Base-by-base conservation (phyloP, 2,888 invertebrate genomes). In the Harpagoxenus sublaevis region DNA sequence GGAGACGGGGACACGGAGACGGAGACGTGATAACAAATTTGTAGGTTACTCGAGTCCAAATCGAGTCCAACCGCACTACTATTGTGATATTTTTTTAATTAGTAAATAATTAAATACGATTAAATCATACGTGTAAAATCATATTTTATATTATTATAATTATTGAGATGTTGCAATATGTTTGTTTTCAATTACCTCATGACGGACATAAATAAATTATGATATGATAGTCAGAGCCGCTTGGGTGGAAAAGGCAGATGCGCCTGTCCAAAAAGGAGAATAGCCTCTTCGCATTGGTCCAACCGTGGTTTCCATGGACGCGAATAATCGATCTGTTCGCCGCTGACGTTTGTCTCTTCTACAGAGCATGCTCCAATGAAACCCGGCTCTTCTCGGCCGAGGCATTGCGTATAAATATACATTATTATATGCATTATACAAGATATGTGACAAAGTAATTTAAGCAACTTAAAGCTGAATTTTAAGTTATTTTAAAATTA, bases 301-400 rank as follows among this genome's bases (percentile, higher is more conserved):
- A 92, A 91, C 91, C 93, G 90, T 90, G 92, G 94, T 94, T 94
- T 94, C 94, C 94, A 94, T 94, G 94, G 94, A 92, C 91, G 93
- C 94, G 86, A 86, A 89, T 90, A 90, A 94, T 94, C 94, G 94
- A 94, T 94, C 94, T 93, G 93, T 89, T 91, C 89, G 87, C 88
- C 90, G 90, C 91, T 89, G 88, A 91, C 90, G 91, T 90, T 89
- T 89, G 86, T 87, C 87, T 91, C 88, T 87, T 86, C 85, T 81
- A 91, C 92, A 78, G 92, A 91, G 92, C 92, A 92, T 92, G 91
- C 91, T 92, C 92, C 87, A 81, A 86, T 86, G 71, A 84, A 82
- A 79, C 84, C 74, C 83, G 73, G 84, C 51, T 79, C 60, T 70
- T 42, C 75, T 57, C 74, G 57, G 70, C 77, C 28, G 66, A 39